Conservation (phyloP, 2,888 invertebrate species). For the Drosophila gaucha region DNA sequence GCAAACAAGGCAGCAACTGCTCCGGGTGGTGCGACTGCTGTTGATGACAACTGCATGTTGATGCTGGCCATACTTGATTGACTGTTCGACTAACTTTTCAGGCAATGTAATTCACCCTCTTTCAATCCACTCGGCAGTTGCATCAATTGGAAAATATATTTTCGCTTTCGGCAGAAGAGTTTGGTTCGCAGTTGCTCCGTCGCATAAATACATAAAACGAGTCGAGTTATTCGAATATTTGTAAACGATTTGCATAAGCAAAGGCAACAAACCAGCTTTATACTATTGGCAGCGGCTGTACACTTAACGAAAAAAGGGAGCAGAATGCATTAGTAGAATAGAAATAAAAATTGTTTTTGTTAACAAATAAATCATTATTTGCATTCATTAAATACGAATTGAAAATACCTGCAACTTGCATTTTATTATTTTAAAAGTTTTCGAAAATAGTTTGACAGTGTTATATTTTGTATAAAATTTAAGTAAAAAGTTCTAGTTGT, state of each 20-base stretch:
- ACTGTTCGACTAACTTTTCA: constrained; percentile 54
- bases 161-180: constrained; percentile 16
- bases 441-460: not conserved
- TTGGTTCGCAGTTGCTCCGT: constrained; percentile 1
- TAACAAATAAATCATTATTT: not conserved
- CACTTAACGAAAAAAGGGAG: not conserved
- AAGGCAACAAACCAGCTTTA: constrained; percentile 25
- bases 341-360: not conserved
- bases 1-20: constrained; percentile 10
- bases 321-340: not conserved
- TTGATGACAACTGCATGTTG: constrained; percentile 40
- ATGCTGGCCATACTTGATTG: constrained; percentile 60
- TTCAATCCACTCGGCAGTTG: constrained; percentile 2
- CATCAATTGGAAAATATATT: constrained; percentile 3
- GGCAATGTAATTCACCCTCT: constrained; percentile 5
- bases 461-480: not conserved
- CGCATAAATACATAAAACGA: constrained; percentile 71
- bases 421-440: too few relatives aligned
- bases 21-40: constrained; percentile 41
- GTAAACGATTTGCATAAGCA: constrained; percentile 64
- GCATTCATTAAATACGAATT: not conserved
- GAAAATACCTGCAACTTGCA: too few relatives aligned
- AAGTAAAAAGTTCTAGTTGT: not conserved
- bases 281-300: constrained; percentile 5
- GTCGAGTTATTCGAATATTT: constrained; percentile 55